Evolutionary conservation across 2,797 vertebrate genomes (phyloP).

Genomic region (Coregonus suidteri): DNA sequence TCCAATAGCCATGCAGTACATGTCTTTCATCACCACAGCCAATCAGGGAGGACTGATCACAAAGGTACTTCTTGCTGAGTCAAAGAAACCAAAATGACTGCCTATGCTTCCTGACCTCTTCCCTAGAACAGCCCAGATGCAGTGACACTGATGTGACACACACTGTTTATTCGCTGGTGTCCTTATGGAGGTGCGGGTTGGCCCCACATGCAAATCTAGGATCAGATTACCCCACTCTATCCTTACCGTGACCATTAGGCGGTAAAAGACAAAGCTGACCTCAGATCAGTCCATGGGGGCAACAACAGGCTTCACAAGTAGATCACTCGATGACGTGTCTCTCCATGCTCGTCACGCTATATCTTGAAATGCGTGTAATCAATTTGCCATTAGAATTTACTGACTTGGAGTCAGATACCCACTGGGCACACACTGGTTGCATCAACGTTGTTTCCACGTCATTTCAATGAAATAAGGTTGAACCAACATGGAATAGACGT

Average conservation of each 20-base stretch:
- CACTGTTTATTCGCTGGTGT: neutral
- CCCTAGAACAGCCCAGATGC: neutral
- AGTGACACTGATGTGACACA: neutral
- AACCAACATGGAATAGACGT: no score
- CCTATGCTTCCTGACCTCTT: conserved; percentile 4
- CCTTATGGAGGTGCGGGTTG: neutral
- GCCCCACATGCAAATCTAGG: neutral
- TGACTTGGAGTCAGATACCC: neutral
- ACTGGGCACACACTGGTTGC: no score
- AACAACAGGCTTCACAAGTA: neutral
- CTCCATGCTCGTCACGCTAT: neutral
- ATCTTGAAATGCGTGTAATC: conserved; percentile 22
- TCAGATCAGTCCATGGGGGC: neutral
- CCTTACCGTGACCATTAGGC: neutral
- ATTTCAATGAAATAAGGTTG: no score
- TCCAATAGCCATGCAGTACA: neutral
- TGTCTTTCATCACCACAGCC: neutral
- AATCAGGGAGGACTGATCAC: conserved; percentile 2
- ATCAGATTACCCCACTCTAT: neutral
- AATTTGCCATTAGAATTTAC: neutral
- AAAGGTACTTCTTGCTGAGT: neutral
- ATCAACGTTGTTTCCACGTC: no score
- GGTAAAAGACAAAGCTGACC: neutral
- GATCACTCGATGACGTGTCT: neutral
- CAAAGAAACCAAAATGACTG: neutral